phyloP scores from a whole-genome alignment of 1,140 invertebrate species.

The Coptotermes formosanus region DNA sequence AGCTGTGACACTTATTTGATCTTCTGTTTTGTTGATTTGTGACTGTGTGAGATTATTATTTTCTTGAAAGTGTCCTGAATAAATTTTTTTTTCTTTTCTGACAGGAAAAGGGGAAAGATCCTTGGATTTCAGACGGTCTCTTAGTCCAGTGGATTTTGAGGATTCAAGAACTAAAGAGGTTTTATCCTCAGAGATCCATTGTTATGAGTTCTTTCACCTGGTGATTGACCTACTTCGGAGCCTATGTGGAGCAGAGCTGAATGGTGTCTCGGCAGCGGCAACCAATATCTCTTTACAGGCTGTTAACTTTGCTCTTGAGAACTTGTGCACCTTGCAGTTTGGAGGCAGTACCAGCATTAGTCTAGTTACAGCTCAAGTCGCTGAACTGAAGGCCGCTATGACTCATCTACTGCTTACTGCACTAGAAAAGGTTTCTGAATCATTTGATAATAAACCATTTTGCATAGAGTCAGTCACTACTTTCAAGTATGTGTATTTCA shows the following conservation, averaged over 20 bases:
- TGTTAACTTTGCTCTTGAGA: constrained; percentile 60
- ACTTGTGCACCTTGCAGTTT: constrained; percentile 60
- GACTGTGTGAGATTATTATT: no score
- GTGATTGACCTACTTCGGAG: constrained; percentile 59
- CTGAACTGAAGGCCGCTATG: constrained; percentile 57
- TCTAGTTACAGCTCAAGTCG: constrained; percentile 42
- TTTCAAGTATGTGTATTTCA: no score
- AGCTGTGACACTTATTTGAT: no score
- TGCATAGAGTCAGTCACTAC: no score
- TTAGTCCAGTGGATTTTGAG: constrained; percentile 51
- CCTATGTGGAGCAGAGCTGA: constrained; percentile 57
- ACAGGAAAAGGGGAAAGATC: not conserved
- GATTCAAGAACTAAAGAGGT: constrained; percentile 55
- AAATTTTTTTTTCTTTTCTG: not conserved
- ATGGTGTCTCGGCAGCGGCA: constrained; percentile 38
- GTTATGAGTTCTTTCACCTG: constrained; percentile 57
- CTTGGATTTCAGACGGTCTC: not conserved
- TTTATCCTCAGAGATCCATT: constrained; percentile 53
- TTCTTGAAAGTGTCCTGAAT: no score
- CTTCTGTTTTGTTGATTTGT: no score
- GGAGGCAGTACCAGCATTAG: constrained; percentile 44
- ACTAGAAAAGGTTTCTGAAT: constrained; percentile 51
- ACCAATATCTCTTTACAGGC: constrained; percentile 58
- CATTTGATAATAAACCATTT: no score
- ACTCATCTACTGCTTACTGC: constrained; percentile 58